These are phyloP conservation scores for Drosophila koepferae DNA, from an alignment of 2,888 invertebrate species.

Conservation along the genomic window DNA sequence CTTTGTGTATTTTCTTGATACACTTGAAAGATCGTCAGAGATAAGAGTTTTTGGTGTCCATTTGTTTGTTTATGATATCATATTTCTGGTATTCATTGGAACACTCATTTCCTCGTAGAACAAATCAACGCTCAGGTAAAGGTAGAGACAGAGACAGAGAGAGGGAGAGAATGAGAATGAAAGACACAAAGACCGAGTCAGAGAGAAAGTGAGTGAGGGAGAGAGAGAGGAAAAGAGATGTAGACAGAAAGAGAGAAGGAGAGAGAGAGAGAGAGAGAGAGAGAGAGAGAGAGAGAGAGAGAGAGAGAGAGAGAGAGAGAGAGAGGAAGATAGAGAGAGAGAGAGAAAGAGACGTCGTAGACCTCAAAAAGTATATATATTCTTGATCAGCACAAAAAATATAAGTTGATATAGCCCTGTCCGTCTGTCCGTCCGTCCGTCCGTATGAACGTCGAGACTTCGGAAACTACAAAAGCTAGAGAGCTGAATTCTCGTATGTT, in stretches of 20 bases:
- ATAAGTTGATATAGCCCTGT: too few species aligned
- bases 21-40: constrained; percentile 7
- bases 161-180: background rate
- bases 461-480: too few species aligned
- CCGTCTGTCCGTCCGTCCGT: too few species aligned
- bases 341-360: too few species aligned
- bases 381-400: too few species aligned
- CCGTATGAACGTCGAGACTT: too few species aligned
- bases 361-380: too few species aligned
- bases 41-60: background rate
- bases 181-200: background rate
- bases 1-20: constrained; percentile 17
- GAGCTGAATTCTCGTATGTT: too few species aligned
- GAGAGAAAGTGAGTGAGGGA: background rate
- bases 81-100: constrained; percentile 31
- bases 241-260: background rate
- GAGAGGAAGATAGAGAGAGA: too few species aligned
- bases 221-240: background rate
- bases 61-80: constrained; percentile 26
- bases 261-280: background rate
- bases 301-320: background rate
- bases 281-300: background rate
- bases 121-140: background rate
- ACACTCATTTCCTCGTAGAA: constrained; percentile 50
- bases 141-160: too few species aligned